A percentile compares a stretch with the other conserved stretches of the same genome.
Conservation (phyloP, 2,888 invertebrate genomes). For the Tethea ocularis region DNA sequence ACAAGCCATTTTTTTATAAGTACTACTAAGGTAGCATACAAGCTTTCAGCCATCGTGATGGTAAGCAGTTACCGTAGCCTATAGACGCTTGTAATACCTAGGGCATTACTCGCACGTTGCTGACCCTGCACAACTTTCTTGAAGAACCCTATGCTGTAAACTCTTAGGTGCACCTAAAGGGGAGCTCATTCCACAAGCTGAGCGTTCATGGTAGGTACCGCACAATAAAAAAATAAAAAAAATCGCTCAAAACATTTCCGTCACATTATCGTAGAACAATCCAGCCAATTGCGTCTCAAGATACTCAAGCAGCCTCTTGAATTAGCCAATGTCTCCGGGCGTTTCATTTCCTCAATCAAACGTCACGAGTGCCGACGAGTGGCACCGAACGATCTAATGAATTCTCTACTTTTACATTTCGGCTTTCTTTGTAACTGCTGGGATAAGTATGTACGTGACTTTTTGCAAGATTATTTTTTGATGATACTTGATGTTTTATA, state of each 20-base stretch:
- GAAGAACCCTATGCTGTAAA: no score
- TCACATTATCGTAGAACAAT: constrained; percentile 55
- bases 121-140: no score
- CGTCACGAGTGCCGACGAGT: constrained; percentile 69
- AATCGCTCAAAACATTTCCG: constrained; percentile 43
- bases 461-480: constrained; percentile 30
- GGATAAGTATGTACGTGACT: constrained; percentile 44
- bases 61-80: no score
- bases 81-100: no score
- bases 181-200: no score
- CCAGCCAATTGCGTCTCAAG: constrained; percentile 57
- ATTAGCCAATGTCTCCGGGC: constrained; percentile 67
- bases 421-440: constrained; percentile 50
- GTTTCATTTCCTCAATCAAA: constrained; percentile 81
- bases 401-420: constrained; percentile 44
- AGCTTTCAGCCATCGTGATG: no score
- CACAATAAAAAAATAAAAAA: no score
- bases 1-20: no score
- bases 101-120: no score
- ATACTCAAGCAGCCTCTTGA: constrained; percentile 56
- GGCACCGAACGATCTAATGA: constrained; percentile 74
- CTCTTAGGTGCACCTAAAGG: no score
- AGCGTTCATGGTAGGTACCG: no score
- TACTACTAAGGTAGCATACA: no score
- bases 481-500: neutral